These are phyloP conservation scores for Hirtodrosophila cameraria DNA, from an alignment of 2,888 invertebrate species.

Conservation along the genomic window DNA sequence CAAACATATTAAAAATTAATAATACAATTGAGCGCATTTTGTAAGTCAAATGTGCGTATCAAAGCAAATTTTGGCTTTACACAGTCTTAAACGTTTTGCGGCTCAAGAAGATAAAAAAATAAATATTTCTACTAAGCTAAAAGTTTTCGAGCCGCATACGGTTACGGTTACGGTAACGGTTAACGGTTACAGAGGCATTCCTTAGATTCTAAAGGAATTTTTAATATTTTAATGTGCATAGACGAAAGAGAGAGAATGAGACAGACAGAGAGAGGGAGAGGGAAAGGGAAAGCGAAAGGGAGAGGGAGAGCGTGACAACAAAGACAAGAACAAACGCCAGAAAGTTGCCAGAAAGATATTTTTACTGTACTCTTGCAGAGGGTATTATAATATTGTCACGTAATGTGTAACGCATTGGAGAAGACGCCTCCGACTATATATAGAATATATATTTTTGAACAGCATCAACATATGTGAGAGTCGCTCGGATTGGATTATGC, in stretches of 20 bases:
- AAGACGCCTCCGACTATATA: too few relatives aligned
- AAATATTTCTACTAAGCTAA: conserved; percentile 21
- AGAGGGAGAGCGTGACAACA: conserved; percentile 37
- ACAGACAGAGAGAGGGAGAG: too few relatives aligned
- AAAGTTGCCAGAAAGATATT: conserved; percentile 30
- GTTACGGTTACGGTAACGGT: too few relatives aligned
- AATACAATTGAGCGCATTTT: conserved; percentile 6
- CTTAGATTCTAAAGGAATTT: conserved; percentile 73
- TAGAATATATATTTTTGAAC: too few relatives aligned
- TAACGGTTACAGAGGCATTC: conserved; percentile 40
- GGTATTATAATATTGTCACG: too few relatives aligned
- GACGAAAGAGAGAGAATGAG: too few relatives aligned
- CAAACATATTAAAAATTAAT: conserved; percentile 13
- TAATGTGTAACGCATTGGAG: too few relatives aligned
- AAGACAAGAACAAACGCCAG: conserved; percentile 28
- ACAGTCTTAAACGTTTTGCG: conserved; percentile 35
- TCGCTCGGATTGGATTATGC: too few relatives aligned
- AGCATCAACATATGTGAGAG: too few relatives aligned
- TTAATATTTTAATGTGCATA: conserved; percentile 76
- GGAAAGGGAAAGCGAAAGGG: too few relatives aligned
- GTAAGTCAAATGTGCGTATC: conserved; percentile 16
- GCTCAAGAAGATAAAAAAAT: conserved; percentile 15
- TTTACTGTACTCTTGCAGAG: too few relatives aligned
- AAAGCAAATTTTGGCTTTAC: conserved; percentile 33
- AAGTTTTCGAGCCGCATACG: conserved; percentile 22